These are phyloP conservation scores for Tholera decimalis DNA, from an alignment of 2,888 invertebrate genomes.

Conservation along the genomic window DNA sequence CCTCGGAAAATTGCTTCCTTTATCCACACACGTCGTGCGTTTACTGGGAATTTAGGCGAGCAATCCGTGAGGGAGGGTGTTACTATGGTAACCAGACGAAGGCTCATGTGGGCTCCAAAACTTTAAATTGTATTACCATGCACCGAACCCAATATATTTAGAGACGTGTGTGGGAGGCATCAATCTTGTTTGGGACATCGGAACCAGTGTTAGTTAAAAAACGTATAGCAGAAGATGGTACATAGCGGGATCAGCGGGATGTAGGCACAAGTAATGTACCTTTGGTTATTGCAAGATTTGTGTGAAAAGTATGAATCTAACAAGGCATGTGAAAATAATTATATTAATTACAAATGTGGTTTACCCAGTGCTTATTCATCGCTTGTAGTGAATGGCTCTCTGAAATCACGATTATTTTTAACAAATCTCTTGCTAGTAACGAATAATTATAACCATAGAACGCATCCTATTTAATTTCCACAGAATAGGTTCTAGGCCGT, in stretches of 20 bases:
- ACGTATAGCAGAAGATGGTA: too few relatives aligned
- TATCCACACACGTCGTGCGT: slow-evolving; percentile 85
- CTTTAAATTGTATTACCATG: slow-evolving; percentile 90
- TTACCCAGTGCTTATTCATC: too few relatives aligned
- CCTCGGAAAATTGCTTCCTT: slow-evolving; percentile 88
- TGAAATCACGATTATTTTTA: too few relatives aligned
- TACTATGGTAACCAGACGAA: slow-evolving; percentile 86
- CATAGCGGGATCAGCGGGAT: too few relatives aligned
- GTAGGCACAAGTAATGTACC: too few relatives aligned
- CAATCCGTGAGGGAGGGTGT: slow-evolving; percentile 82
- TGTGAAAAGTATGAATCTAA: too few relatives aligned
- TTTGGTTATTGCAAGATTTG: too few relatives aligned
- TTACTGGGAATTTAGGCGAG: slow-evolving; percentile 85
- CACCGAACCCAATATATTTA: slow-evolving; percentile 82
- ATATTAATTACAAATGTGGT: too few relatives aligned
- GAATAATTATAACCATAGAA: neutral
- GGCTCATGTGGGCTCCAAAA: slow-evolving; percentile 89
- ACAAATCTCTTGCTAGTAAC: neutral
- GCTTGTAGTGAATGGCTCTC: too few relatives aligned
- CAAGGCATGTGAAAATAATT: too few relatives aligned
- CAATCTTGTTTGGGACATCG: slow-evolving; percentile 69
- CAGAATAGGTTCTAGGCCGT: neutral
- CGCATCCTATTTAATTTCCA: neutral
- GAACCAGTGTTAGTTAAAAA: slow-evolving; percentile 4
- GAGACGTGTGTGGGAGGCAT: slow-evolving; percentile 72